Evolutionary conservation across 2,797 vertebrate genomes (phyloP).

Genomic region (Lepus townsendii): DNA sequence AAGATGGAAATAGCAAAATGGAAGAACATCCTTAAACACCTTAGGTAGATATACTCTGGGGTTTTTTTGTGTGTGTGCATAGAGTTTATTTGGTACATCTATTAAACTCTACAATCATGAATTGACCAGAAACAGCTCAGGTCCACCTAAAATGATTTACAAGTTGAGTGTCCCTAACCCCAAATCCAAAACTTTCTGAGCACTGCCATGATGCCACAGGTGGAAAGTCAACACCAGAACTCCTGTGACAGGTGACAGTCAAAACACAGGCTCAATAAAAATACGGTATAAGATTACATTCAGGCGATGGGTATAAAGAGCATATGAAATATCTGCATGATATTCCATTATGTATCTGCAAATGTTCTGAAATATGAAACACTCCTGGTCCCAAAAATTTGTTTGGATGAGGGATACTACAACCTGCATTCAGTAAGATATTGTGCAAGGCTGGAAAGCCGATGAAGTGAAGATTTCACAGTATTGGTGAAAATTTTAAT

Average conservation of each 20-base stretch:
- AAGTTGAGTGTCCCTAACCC: not conserved
- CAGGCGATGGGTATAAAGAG: not conserved
- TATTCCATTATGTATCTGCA: not conserved
- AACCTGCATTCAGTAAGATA: constrained; percentile 67
- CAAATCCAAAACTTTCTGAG: not conserved
- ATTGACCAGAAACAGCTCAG: constrained; percentile 77
- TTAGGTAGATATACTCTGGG: not conserved
- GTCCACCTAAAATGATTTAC: constrained; percentile 65
- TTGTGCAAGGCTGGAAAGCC: constrained; percentile 75
- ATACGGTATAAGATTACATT: not conserved
- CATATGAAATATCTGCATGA: not conserved
- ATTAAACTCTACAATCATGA: constrained; percentile 83
- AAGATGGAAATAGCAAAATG: not conserved
- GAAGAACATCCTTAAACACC: not conserved
- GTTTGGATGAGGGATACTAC: not conserved
- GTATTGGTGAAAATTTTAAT: constrained; percentile 74
- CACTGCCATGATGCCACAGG: not conserved
- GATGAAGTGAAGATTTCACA: constrained; percentile 75
- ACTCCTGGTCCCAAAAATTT: not conserved
- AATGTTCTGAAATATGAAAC: not conserved
- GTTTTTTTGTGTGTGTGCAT: constrained; percentile 71
- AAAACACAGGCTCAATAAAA: not conserved
- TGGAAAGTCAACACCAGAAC: not conserved
- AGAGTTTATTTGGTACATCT: constrained; percentile 88
- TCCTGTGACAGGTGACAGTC: not conserved